Conservation (phyloP, 2,888 invertebrate genomes). For the Papilio demoleus region DNA sequence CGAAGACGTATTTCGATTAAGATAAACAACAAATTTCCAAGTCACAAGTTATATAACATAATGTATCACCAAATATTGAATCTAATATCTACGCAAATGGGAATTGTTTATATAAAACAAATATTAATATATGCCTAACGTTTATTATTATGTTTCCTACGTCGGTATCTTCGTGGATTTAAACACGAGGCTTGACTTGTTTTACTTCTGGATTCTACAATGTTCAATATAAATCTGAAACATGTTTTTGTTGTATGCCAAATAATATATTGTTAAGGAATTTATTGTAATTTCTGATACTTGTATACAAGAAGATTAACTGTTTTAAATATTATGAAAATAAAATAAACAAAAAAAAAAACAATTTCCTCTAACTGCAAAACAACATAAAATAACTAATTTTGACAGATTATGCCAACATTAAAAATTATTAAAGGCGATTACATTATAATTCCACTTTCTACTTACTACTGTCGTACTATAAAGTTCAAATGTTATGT, state of each 20-base stretch:
- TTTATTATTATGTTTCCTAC: background rate
- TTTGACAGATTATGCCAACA: no score
- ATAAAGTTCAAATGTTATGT: conserved; percentile 11
- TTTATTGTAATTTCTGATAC: no score
- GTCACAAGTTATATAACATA: conserved; percentile 13
- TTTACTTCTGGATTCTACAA: background rate
- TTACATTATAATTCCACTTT: no score
- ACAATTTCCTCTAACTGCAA: no score
- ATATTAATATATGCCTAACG: background rate
- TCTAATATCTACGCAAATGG: conserved; percentile 2
- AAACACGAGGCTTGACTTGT: background rate
- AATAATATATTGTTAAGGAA: no score
- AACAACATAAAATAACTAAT: no score
- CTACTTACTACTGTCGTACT: background rate
- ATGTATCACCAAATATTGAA: conserved; percentile 15
- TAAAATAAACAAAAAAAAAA: no score
- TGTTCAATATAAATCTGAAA: background rate
- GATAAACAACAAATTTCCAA: conserved; percentile 7
- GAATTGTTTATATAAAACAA: conserved; percentile 2
- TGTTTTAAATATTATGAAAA: no score
- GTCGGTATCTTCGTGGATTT: background rate
- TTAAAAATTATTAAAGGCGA: no score
- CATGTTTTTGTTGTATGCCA: no score
- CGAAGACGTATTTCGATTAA: conserved; percentile 3
- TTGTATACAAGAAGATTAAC: no score